These are phyloP conservation scores for Ptychoptera contaminata DNA, from an alignment of 2,888 invertebrate genomes.

Conservation along the genomic window DNA sequence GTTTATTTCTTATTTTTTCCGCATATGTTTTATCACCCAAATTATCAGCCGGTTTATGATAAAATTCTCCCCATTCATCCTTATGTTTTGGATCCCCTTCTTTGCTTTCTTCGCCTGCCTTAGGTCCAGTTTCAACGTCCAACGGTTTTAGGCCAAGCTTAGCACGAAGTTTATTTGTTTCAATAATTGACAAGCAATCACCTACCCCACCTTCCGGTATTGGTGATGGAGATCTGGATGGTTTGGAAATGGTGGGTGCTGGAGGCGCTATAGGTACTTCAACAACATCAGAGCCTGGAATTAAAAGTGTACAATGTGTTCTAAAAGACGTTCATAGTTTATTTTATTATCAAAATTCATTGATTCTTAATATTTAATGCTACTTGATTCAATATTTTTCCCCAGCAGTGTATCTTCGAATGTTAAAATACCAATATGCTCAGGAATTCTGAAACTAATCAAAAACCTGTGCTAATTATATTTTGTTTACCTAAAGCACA, in stretches of 20 bases:
- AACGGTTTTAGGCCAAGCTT: constrained; percentile 89
- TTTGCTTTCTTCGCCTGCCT: constrained; percentile 17
- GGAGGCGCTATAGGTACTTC: constrained; percentile 26
- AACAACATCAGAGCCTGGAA: constrained; percentile 31
- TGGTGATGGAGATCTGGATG: constrained; percentile 21
- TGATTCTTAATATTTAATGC: too few species aligned
- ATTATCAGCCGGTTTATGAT: constrained; percentile 73
- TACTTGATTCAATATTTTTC: too few species aligned
- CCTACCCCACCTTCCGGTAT: constrained; percentile 29
- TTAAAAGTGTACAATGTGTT: too few species aligned
- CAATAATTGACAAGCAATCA: constrained; percentile 58
- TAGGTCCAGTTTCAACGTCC: constrained; percentile 37
- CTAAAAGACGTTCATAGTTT: too few species aligned
- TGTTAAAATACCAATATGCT: too few species aligned
- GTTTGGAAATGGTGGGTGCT: constrained; percentile 9
- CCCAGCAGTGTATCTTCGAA: too few species aligned
- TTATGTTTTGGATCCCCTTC: constrained; percentile 41
- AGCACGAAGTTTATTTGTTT: constrained; percentile 77
- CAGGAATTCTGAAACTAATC: too few species aligned
- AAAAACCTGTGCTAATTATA: too few species aligned
- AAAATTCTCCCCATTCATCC: constrained; percentile 68
- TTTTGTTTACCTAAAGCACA: too few species aligned
- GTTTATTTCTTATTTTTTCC: constrained; percentile 67
- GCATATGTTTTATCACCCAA: constrained; percentile 53
- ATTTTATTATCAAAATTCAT: too few species aligned